A percentile compares a stretch with the other conserved stretches of the same genome.
phyloP scores from a whole-genome alignment of 1,140 invertebrate genomes.

The Bombus fervidus region DNA sequence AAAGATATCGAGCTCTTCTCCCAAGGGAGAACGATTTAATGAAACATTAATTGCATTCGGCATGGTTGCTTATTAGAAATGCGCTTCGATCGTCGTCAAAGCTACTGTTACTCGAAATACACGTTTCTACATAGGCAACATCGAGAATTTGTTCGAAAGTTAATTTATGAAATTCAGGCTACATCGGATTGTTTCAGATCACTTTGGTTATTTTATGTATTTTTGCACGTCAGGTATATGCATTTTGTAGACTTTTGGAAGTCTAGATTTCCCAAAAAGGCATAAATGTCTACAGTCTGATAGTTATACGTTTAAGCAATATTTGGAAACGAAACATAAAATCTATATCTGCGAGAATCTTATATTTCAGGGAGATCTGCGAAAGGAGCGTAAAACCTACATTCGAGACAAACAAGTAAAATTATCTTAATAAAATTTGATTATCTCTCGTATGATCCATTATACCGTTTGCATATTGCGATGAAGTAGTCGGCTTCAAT shows the following conservation, averaged over 20 bases:
- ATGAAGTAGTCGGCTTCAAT: background rate
- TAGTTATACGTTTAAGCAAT: no score
- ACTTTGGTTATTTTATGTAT: background rate
- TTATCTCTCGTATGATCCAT: no score
- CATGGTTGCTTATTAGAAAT: background rate
- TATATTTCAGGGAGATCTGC: no score
- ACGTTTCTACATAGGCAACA: no score
- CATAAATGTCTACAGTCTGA: background rate
- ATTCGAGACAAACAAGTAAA: background rate
- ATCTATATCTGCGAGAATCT: no score
- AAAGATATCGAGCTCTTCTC: background rate
- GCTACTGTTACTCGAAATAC: background rate
- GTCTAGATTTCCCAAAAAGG: no score
- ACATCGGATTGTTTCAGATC: background rate
- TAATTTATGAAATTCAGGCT: background rate
- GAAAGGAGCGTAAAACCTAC: background rate
- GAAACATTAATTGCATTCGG: background rate
- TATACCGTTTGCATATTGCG: background rate
- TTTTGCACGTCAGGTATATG: no score
- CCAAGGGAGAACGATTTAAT: background rate
- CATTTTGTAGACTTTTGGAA: no score
- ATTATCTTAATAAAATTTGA: background rate
- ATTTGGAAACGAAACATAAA: background rate
- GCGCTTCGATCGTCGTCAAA: background rate
- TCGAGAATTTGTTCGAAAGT: no score